Evolutionary conservation across 2,888 invertebrate species (phyloP).

Genomic region (Trilocha varians): DNA sequence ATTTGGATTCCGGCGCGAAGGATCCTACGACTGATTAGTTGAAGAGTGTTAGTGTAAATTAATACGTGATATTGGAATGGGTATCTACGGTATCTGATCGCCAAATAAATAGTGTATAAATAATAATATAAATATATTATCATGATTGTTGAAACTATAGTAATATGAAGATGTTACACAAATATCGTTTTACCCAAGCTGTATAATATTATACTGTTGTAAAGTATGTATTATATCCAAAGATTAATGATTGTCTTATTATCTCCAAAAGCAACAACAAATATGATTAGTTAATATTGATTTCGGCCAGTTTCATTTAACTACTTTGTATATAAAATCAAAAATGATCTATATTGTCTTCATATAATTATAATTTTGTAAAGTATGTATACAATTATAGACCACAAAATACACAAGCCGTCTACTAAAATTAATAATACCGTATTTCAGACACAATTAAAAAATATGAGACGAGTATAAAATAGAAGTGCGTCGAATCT

Average conservation of each 20-base stretch:
- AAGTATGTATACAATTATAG: too few species aligned
- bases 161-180: conserved; percentile 40
- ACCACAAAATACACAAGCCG: too few species aligned
- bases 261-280: not conserved
- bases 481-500: too few species aligned
- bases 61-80: conserved; percentile 61
- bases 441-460: too few species aligned
- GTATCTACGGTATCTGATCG: conserved; percentile 58
- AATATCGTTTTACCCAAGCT: conserved; percentile 14
- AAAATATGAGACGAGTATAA: too few species aligned
- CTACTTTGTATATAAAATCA: not conserved
- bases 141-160: conserved; percentile 56
- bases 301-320: too few species aligned
- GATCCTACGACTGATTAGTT: conserved; percentile 72
- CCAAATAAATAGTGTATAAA: conserved; percentile 61
- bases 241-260: conserved; percentile 10
- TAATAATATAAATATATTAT: conserved; percentile 30
- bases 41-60: conserved; percentile 66
- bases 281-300: not conserved
- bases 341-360: too few species aligned
- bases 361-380: too few species aligned
- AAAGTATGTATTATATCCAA: conserved; percentile 9
- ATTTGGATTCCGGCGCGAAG: conserved; percentile 57
- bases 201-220: conserved; percentile 13
- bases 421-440: too few species aligned